phyloP scores from a whole-genome alignment of 2,888 invertebrate species.

The Patella ulyssiponensis region DNA sequence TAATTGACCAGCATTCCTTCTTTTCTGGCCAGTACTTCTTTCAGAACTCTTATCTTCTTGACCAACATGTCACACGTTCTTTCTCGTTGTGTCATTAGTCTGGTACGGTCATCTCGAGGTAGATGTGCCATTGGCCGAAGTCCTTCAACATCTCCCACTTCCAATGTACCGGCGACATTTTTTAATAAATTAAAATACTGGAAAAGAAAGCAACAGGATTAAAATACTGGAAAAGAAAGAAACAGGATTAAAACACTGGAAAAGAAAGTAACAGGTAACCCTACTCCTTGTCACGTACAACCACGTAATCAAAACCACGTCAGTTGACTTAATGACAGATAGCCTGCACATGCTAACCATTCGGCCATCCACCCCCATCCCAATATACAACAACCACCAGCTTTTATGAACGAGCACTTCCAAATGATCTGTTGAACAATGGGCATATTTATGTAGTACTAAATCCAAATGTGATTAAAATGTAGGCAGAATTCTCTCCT shows the following conservation, averaged over 20 bases:
- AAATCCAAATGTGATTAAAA: too few relatives aligned
- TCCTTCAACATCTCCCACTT: slow-evolving; percentile 65
- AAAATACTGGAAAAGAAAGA: slow-evolving; percentile 57
- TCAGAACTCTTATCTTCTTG: slow-evolving; percentile 59
- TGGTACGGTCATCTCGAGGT: slow-evolving; percentile 66
- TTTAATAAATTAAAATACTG: slow-evolving; percentile 67
- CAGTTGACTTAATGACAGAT: too few relatives aligned
- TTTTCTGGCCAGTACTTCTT: slow-evolving; percentile 66
- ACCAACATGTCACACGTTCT: slow-evolving; percentile 58
- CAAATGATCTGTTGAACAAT: too few relatives aligned
- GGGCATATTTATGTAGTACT: too few relatives aligned
- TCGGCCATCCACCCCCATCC: too few relatives aligned
- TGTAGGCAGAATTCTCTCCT: too few relatives aligned
- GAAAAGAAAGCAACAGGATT: slow-evolving; percentile 33
- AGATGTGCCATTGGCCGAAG: slow-evolving; percentile 68
- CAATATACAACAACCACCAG: too few relatives aligned
- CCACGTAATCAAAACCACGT: too few relatives aligned
- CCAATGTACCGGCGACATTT: slow-evolving; percentile 60
- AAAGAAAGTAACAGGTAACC: slow-evolving; percentile 11
- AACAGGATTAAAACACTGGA: slow-evolving; percentile 60
- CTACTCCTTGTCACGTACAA: too few relatives aligned
- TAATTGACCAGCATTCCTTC: slow-evolving; percentile 71
- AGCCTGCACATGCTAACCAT: too few relatives aligned
- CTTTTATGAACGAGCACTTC: too few relatives aligned
- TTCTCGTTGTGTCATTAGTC: slow-evolving; percentile 62